These are phyloP conservation scores for Bathynomus jamesi DNA, from an alignment of 1,140 invertebrate genomes.

Conservation along the genomic window DNA sequence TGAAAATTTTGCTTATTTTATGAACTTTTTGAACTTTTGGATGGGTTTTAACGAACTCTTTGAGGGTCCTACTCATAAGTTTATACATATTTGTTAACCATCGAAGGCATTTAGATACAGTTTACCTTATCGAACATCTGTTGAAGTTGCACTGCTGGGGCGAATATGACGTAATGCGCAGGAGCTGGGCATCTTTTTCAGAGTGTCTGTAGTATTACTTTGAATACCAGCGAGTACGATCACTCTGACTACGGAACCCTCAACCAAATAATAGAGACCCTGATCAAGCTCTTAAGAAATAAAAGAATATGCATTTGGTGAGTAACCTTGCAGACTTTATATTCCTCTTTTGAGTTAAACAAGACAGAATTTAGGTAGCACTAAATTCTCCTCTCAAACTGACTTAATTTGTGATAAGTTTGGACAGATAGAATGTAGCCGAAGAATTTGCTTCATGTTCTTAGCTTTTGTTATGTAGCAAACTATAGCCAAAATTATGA, in stretches of 20 bases:
- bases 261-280: constrained; percentile 54
- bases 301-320: not conserved
- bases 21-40: not conserved
- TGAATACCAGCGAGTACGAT: constrained; percentile 54
- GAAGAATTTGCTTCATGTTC: too few species aligned
- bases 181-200: constrained; percentile 56
- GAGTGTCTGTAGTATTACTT: constrained; percentile 45
- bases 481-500: too few species aligned
- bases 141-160: constrained; percentile 49
- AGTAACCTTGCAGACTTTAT: not conserved
- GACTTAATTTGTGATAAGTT: not conserved
- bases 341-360: not conserved
- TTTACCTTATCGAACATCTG: constrained; percentile 51
- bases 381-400: not conserved
- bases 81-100: too few species aligned
- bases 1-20: not conserved
- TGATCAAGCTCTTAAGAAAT: constrained; percentile 58
- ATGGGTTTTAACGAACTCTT: not conserved
- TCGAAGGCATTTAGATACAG: too few species aligned
- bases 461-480: too few species aligned
- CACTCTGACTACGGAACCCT: constrained; percentile 52
- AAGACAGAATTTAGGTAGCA: not conserved
- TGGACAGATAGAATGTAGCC: too few species aligned
- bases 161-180: constrained; percentile 55
- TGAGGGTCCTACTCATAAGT: too few species aligned